A percentile compares a stretch with the other conserved stretches of the same genome.
Conservation (phyloP, 2,113 vertebrate species). For the Isichthys henryi region DNA sequence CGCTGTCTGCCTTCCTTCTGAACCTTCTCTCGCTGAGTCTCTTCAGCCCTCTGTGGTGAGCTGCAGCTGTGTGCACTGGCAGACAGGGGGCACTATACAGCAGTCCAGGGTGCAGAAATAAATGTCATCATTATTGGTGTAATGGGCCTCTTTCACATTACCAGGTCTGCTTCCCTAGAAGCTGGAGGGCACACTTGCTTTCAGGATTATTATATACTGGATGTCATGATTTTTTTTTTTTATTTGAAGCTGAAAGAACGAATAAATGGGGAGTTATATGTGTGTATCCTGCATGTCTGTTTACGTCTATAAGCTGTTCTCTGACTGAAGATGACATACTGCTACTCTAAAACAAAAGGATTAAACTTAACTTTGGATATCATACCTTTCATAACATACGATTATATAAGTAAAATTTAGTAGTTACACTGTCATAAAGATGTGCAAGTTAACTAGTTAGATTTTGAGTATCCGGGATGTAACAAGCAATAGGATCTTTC, state of each 20-base stretch:
- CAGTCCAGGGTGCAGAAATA: neutral
- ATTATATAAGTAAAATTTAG: neutral
- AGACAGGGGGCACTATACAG: constrained; percentile 10
- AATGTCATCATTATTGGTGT: neutral
- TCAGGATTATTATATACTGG: neutral
- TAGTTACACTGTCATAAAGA: neutral
- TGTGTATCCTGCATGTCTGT: neutral
- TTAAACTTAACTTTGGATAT: neutral
- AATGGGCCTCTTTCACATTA: neutral
- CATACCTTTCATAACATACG: neutral
- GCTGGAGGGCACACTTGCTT: neutral
- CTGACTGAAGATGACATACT: neutral
- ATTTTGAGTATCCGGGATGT: neutral
- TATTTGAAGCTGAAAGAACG: neutral
- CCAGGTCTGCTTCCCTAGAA: neutral
- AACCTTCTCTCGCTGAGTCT: constrained; percentile 84
- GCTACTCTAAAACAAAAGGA: neutral
- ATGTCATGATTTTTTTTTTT: neutral
- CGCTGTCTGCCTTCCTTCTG: constrained; percentile 85
- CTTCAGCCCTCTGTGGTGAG: constrained; percentile 89
- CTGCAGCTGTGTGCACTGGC: constrained; percentile 26
- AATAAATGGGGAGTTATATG: neutral
- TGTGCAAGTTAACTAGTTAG: neutral
- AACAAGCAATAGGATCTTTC: neutral
- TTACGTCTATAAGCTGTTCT: neutral